phyloP scores from a whole-genome alignment of 2,888 invertebrate genomes.

The Calliphora vomitoria region DNA sequence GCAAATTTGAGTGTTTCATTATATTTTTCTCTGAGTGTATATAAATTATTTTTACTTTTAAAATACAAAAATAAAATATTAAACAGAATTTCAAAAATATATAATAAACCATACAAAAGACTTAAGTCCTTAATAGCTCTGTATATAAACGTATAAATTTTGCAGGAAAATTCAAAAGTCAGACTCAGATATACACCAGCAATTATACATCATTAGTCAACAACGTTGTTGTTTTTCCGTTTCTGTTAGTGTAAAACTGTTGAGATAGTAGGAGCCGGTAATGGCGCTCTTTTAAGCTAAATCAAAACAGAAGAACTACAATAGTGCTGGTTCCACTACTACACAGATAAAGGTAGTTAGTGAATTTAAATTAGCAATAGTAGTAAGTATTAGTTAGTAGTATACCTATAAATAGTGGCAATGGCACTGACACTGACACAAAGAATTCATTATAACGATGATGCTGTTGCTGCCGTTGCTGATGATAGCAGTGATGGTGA shows the following conservation, averaged over 20 bases:
- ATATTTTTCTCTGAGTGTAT: no score
- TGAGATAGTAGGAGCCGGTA: not conserved
- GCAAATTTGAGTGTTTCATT: no score
- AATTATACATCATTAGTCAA: conserved; percentile 60
- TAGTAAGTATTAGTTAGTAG: conserved; percentile 4
- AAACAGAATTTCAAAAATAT: no score
- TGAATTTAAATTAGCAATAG: not conserved
- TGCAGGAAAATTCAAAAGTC: not conserved
- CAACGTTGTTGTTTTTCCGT: not conserved
- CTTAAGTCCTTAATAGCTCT: not conserved
- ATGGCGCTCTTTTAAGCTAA: conserved; percentile 5
- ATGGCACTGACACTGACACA: conserved; percentile 53
- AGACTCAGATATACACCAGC: conserved; percentile 27
- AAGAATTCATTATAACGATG: conserved; percentile 47
- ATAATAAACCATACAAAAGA: not conserved
- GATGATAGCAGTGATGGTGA: conserved; percentile 54
- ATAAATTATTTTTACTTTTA: no score
- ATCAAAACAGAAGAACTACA: not conserved
- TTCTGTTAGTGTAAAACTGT: conserved; percentile 14
- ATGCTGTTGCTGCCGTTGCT: conserved; percentile 19
- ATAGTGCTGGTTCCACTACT: not conserved
- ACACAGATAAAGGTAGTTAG: not conserved
- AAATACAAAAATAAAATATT: no score
- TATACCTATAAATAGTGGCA: conserved; percentile 29
- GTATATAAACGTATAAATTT: not conserved